A percentile compares a stretch with the other conserved stretches of the same genome.
phyloP scores from a whole-genome alignment of 2,113 vertebrate species.

The Bothrops jararaca region DNA sequence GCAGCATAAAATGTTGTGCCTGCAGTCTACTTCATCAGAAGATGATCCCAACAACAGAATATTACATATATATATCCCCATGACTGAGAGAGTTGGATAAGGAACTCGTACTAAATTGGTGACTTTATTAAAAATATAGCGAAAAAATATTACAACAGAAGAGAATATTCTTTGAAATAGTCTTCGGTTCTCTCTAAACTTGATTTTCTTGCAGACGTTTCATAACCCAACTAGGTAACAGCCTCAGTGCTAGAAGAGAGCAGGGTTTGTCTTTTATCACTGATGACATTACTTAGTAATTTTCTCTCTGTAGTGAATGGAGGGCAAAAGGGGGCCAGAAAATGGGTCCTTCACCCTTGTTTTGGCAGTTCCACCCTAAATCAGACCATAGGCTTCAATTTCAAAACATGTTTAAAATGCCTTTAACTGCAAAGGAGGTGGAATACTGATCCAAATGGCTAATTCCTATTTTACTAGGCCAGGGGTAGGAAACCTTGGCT shows the following conservation, averaged over 20 bases:
- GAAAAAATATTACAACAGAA: not conserved
- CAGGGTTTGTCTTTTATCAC: not conserved
- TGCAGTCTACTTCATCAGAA: not conserved
- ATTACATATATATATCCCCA: not conserved
- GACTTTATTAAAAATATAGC: not conserved
- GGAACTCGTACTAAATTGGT: not conserved
- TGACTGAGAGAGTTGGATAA: not conserved
- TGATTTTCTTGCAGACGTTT: not conserved
- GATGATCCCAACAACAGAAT: not conserved
- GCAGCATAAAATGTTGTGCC: not conserved
- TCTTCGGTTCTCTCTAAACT: not conserved
- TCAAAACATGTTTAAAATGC: not conserved
- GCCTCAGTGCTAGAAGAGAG: not conserved
- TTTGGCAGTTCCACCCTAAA: not conserved
- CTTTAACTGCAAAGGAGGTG: not conserved
- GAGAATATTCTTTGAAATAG: not conserved
- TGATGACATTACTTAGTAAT: not conserved
- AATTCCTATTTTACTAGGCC: not conserved
- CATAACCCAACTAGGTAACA: not conserved
- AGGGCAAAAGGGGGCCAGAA: not conserved
- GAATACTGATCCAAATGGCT: not conserved
- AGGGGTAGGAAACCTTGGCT: not conserved
- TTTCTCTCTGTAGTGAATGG: not conserved
- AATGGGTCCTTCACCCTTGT: not conserved
- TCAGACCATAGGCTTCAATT: not conserved